Conservation (phyloP, 2,113 vertebrate genomes). For the Scytalopus superciliaris region DNA sequence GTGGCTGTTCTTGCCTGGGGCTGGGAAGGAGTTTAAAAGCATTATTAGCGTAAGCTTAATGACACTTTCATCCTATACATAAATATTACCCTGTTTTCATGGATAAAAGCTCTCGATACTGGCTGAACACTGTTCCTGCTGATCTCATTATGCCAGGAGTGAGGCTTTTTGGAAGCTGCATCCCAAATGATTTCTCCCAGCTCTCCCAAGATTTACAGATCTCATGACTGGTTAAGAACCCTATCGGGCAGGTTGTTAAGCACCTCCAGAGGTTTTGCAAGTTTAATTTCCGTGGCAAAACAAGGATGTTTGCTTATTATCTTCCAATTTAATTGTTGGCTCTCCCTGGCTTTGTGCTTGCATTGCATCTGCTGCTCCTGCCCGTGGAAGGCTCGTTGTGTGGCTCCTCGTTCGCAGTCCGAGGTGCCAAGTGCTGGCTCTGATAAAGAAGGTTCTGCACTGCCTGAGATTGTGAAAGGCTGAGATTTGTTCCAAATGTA, state of each 20-base stretch:
- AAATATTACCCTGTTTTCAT: conserved; percentile 36
- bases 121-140: neutral
- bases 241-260: neutral
- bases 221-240: neutral
- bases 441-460: neutral
- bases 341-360: neutral
- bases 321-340: neutral
- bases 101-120: neutral
- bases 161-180: neutral
- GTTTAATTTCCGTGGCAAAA: neutral
- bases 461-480: neutral
- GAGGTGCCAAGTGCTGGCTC: neutral
- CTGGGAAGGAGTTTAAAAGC: conserved; percentile 24
- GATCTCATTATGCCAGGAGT: neutral
- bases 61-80: neutral
- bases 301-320: neutral
- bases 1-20: conserved; percentile 15
- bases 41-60: conserved; percentile 9
- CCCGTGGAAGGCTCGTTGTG: rapidly evolving
- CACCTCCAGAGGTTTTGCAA: neutral
- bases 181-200: neutral
- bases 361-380: neutral
- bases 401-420: neutral
- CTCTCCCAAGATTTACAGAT: neutral
- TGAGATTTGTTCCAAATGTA: conserved; percentile 17